These are phyloP conservation scores for Corydoras sp. DNA, from an alignment of 2,113 vertebrate species.

Conservation along the genomic window DNA sequence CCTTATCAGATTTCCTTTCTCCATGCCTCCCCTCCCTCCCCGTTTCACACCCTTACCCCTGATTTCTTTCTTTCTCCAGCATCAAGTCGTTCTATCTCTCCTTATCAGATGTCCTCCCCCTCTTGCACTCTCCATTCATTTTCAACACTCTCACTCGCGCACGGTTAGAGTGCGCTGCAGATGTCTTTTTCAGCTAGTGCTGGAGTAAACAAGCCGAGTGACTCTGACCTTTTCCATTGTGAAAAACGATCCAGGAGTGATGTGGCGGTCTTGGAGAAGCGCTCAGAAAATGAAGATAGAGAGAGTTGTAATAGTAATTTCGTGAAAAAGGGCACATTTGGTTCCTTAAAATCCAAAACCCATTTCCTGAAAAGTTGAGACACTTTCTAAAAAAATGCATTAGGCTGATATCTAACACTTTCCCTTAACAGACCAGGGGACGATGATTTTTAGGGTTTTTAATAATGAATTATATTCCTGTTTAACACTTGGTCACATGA, in stretches of 20 bases:
- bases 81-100: constrained; percentile 9
- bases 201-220: constrained; percentile 49
- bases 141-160: background rate
- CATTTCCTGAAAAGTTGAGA: no score
- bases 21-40: constrained; percentile 2
- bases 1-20: constrained; percentile 28
- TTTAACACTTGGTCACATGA: no score
- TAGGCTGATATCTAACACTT: no score
- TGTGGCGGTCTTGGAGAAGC: constrained; percentile 44
- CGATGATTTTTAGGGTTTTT: no score
- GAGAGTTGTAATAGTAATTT: background rate
- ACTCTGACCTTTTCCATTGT: constrained; percentile 66
- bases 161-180: constrained; percentile 31
- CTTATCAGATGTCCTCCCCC: constrained; percentile 13
- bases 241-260: constrained; percentile 57
- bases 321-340: no score
- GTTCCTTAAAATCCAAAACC: no score
- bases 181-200: constrained; percentile 47
- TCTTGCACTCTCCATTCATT: background rate
- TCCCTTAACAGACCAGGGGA: no score
- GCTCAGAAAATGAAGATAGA: constrained; percentile 38
- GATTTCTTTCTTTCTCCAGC: constrained; percentile 8
- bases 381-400: no score
- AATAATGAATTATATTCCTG: no score
- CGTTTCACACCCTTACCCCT: background rate